Conservation (phyloP, 2,888 invertebrate species). For the Drosophila acutilabella region DNA sequence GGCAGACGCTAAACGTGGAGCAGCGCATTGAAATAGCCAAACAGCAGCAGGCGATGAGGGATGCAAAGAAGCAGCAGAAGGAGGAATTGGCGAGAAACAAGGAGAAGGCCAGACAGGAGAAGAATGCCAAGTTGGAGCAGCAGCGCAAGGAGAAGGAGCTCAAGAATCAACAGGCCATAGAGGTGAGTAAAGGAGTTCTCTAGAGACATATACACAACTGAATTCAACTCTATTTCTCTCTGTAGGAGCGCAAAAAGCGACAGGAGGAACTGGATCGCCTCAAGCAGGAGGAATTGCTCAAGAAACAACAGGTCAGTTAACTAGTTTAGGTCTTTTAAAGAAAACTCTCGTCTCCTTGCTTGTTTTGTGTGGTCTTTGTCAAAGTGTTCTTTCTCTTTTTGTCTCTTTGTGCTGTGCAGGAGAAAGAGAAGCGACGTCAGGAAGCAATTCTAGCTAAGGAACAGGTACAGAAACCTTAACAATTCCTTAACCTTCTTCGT, state of each 20-base stretch:
- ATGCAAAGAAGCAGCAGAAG: constrained; percentile 90
- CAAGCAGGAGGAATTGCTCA: constrained; percentile 92
- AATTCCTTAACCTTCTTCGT: constrained; percentile 7
- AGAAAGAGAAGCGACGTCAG: constrained; percentile 95
- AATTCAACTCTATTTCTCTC: constrained; percentile 34
- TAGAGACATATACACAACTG: background rate
- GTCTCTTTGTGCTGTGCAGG: constrained; percentile 87
- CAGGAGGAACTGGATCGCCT: constrained; percentile 94
- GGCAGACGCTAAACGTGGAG: constrained; percentile 89
- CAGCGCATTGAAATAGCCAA: constrained; percentile 91
- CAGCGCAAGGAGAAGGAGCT: constrained; percentile 92
- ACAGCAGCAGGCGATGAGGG: constrained; percentile 90
- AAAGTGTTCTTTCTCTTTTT: constrained; percentile 44
- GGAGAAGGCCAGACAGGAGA: constrained; percentile 87
- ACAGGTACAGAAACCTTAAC: constrained; percentile 89
- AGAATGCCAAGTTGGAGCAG: constrained; percentile 93
- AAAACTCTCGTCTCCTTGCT: background rate
- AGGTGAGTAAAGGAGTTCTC: constrained; percentile 87
- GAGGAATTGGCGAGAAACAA: constrained; percentile 87
- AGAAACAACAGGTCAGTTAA: constrained; percentile 92
- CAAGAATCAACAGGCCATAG: constrained; percentile 93
- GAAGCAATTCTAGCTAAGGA: constrained; percentile 95
- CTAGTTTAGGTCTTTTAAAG: constrained; percentile 1
- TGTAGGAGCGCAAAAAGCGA: constrained; percentile 93
- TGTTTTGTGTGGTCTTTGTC: constrained; percentile 11